These are phyloP conservation scores for Steinernema carpocapsae DNA, from an alignment of 2,888 invertebrate genomes.

Conservation along the genomic window DNA sequence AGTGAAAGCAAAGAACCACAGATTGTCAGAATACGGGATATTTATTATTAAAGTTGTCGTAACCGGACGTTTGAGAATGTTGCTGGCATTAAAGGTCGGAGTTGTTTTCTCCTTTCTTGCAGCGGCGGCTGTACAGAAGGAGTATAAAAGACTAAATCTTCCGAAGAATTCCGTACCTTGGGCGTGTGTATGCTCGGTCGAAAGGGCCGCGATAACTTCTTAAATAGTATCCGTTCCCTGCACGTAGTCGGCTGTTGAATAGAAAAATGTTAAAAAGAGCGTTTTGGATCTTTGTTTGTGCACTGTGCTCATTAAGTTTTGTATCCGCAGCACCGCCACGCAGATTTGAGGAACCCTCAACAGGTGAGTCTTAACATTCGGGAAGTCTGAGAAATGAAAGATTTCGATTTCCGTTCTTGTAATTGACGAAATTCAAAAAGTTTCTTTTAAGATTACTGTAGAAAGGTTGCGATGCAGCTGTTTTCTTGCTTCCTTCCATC, in stretches of 20 bases:
- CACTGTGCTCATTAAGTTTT: neutral
- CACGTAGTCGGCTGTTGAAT: neutral
- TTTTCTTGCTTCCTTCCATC: neutral
- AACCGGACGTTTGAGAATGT: neutral
- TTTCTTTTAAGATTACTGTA: too few species aligned
- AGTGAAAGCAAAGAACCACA: neutral
- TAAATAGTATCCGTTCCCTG: neutral
- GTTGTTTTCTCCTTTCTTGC: neutral
- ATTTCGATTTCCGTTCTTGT: too few species aligned
- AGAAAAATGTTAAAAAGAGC: neutral
- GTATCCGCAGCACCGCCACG: neutral
- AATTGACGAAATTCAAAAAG: too few species aligned
- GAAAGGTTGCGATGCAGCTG: neutral
- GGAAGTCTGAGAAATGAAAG: too few species aligned
- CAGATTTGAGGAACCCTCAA: too few species aligned
- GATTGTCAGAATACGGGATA: neutral
- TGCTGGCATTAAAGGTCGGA: neutral
- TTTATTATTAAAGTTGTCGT: neutral
- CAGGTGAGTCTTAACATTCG: neutral
- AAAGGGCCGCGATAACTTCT: constrained; percentile 13
- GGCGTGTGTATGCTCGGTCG: neutral
- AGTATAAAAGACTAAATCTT: neutral
- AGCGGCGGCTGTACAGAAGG: constrained; percentile 8
- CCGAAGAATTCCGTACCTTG: constrained; percentile 19
- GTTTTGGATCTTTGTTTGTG: neutral